A percentile compares a stretch with the other conserved stretches of the same genome.
Conservation (phyloP, 2,113 vertebrate species). For the Pygoscelis antarcticus region DNA sequence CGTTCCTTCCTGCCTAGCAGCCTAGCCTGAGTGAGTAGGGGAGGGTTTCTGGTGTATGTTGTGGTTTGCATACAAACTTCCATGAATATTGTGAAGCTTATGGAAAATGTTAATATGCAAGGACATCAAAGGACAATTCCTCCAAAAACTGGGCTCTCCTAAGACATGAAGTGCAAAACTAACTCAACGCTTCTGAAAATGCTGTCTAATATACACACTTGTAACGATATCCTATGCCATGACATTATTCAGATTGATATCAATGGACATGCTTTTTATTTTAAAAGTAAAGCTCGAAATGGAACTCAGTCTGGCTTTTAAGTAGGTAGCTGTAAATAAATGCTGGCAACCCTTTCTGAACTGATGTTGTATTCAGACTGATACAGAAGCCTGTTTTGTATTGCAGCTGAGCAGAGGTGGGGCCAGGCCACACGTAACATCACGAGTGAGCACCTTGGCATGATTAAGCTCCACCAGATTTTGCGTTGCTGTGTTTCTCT, state of each 20-base stretch:
- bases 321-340: not conserved
- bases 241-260: not conserved
- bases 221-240: fast-evolving
- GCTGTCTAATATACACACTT: not conserved
- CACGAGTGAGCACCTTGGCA: fast-evolving
- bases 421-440: not conserved
- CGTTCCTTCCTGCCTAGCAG: not conserved
- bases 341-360: not conserved
- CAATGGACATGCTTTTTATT: not conserved
- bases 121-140: not conserved
- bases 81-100: not conserved
- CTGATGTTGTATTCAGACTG: not conserved
- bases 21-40: not conserved
- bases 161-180: not conserved
- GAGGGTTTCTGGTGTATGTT: not conserved
- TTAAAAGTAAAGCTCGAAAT: not conserved
- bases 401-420: not conserved
- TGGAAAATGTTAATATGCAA: not conserved
- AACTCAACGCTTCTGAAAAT: not conserved
- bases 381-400: not conserved
- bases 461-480: not conserved
- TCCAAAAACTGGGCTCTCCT: not conserved
- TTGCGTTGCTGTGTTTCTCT: not conserved
- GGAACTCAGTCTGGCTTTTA: not conserved
- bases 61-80: not conserved